Evolutionary conservation across 2,888 invertebrate species (phyloP), one percentile per base, ranked within the genome.

Genomic region (Agrenia bidenticulata): DNA sequence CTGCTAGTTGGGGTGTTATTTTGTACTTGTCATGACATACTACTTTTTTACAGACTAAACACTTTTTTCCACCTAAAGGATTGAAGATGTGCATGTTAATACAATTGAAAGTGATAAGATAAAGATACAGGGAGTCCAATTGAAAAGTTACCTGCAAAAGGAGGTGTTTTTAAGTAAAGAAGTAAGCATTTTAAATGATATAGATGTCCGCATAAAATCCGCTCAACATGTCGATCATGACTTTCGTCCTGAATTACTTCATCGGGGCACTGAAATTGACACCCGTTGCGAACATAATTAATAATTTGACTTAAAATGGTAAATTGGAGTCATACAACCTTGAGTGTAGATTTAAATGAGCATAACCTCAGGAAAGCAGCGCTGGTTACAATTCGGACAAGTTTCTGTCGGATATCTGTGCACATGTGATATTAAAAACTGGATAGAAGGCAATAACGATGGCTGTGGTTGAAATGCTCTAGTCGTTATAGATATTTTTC

Each of bases 1-100:
- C 89, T 0, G 88, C 87, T 37, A 88, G 80, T 77, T 85, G 85
- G 26, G 88, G 86, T 58, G 84, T 84, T 4, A 88, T 79, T 61
- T 85, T 85, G 87, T 88, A 90, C 77, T 88, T 88, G 72, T 88
- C 88, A 77, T 89, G 89, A 74, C 84, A 87, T 67, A 90, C 85
- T 74, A 84, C 84, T 73, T 85, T 81, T 5, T 83, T 84, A 78
- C 89, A 89, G 15, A 78, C 77, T 13, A 85, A 84, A 78, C 89
- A 89, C 69, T 83, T 83, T 78, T 89, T 89, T 64, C 88, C 89
- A 61, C 86, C 88, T 81, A n/a, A n/a, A n/a, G n/a, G n/a, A n/a
- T n/a, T n/a, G n/a, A n/a, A n/a, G n/a, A n/a, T n/a, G n/a, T n/a
- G 45, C n/a, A 61, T 39, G 11, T 15, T 9, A 54, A 56, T 45